Percentiles rank a stretch among this genome's conserved stretches.
phyloP scores from a whole-genome alignment of 1,140 invertebrate species.

The Ceratoteleas bidentatus region DNA sequence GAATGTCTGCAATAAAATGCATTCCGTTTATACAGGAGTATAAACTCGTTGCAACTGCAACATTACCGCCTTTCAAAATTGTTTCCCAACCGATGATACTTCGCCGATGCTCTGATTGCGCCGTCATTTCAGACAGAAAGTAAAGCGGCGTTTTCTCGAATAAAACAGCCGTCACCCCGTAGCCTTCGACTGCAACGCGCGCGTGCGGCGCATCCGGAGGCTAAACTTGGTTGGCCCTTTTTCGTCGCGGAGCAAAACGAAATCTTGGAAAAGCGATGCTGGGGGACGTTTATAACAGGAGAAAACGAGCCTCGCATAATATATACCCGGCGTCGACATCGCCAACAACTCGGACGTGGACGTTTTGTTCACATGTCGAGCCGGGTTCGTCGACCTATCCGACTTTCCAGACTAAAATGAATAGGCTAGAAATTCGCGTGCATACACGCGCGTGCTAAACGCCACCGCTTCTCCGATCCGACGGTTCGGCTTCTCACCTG shows the following conservation, averaged over 20 bases:
- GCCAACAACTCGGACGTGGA: constrained; percentile 63
- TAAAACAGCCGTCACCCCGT: constrained; percentile 20
- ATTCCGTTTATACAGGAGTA: too few relatives aligned
- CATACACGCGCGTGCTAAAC: constrained; percentile 16
- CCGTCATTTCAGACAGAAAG: neutral
- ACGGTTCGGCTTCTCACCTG: constrained; percentile 28
- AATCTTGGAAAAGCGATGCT: constrained; percentile 63
- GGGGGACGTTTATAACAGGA: constrained; percentile 64
- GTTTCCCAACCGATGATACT: too few relatives aligned
- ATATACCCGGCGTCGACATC: constrained; percentile 59
- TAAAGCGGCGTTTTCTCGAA: constrained; percentile 9
- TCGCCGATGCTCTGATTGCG: too few relatives aligned
- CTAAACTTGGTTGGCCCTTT: constrained; percentile 64
- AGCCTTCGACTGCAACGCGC: constrained; percentile 30
- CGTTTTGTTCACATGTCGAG: constrained; percentile 65
- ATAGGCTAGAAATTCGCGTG: constrained; percentile 60
- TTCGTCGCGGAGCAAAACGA: constrained; percentile 59
- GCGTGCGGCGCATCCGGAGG: constrained; percentile 40
- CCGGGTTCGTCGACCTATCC: constrained; percentile 62
- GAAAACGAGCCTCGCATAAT: constrained; percentile 65
- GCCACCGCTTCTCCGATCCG: constrained; percentile 6
- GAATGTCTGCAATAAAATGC: too few relatives aligned
- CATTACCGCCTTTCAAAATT: too few relatives aligned
- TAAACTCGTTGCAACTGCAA: too few relatives aligned
- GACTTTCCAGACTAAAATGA: constrained; percentile 63